A percentile compares a stretch with the other conserved stretches of the same genome.
Evolutionary conservation across 1,140 invertebrate genomes (phyloP).

Genomic region (Dreissena polymorpha): DNA sequence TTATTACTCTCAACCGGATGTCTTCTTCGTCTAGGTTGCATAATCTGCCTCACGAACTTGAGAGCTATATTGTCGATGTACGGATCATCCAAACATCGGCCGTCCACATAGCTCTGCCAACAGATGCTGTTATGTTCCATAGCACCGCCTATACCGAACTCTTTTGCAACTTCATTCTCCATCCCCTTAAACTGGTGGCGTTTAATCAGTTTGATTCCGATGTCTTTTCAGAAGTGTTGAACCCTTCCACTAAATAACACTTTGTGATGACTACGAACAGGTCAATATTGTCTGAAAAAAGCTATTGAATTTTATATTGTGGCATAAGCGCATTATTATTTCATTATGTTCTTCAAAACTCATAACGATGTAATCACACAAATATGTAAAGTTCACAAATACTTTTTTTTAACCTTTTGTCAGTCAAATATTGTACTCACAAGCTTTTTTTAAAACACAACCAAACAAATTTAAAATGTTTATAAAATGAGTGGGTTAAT

Average conservation of each 20-base stretch:
- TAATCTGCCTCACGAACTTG: too few relatives aligned
- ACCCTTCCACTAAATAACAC: constrained; percentile 14
- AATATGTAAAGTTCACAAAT: too few relatives aligned
- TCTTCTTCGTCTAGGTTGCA: too few relatives aligned
- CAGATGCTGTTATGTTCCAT: constrained; percentile 6
- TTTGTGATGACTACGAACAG: constrained; percentile 41
- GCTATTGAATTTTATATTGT: too few relatives aligned
- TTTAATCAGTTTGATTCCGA: background rate
- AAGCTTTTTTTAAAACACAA: too few relatives aligned
- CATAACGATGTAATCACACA: too few relatives aligned
- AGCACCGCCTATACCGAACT: constrained; percentile 17
- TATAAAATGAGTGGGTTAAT: background rate
- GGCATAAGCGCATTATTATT: too few relatives aligned
- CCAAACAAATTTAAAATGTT: too few relatives aligned
- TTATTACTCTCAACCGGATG: too few relatives aligned
- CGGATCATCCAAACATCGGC: background rate
- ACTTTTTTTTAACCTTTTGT: too few relatives aligned
- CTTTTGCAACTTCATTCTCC: constrained; percentile 2
- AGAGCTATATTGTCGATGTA: constrained; percentile 27
- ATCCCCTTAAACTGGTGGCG: background rate
- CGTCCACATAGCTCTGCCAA: constrained; percentile 28
- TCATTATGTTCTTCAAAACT: too few relatives aligned
- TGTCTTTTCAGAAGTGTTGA: background rate
- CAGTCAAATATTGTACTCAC: too few relatives aligned
- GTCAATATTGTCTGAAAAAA: constrained; percentile 24